Conservation (phyloP, 2,797 vertebrate genomes). For the Darevskia nairensis region DNA sequence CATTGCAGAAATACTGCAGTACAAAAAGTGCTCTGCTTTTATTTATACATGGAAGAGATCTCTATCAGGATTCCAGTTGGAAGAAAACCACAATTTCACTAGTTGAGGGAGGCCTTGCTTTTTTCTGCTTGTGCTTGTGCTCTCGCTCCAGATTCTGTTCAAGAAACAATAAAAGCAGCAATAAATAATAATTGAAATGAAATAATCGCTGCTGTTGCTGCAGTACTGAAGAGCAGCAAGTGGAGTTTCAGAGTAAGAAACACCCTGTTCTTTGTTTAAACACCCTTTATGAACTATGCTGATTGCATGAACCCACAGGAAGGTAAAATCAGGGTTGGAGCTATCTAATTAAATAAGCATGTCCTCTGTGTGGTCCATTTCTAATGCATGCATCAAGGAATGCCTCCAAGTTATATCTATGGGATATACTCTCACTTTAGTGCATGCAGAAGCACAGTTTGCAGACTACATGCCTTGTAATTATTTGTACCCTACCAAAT, state of each 20-base stretch:
- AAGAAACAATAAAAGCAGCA: constrained; percentile 67
- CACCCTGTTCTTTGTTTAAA: not conserved
- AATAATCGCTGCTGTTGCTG: constrained; percentile 63
- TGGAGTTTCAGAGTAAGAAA: constrained; percentile 61
- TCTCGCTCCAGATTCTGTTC: constrained; percentile 63
- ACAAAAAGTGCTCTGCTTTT: constrained; percentile 70
- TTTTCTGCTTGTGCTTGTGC: constrained; percentile 58
- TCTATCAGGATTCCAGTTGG: constrained; percentile 69
- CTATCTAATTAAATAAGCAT: not conserved
- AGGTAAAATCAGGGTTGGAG: not conserved
- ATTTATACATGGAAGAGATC: constrained; percentile 70
- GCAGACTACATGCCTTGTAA: too few relatives aligned
- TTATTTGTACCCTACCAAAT: not conserved
- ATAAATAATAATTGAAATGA: constrained; percentile 68
- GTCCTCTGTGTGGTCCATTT: not conserved
- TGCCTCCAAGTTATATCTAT: not conserved
- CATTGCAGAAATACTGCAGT: constrained; percentile 32
- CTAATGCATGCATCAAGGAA: not conserved
- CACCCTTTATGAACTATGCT: not conserved
- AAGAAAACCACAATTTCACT: constrained; percentile 69
- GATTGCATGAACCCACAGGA: not conserved
- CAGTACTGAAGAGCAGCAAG: constrained; percentile 57
- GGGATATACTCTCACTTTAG: not conserved
- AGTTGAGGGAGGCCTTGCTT: constrained; percentile 59
- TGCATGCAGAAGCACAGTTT: not conserved